Base-by-base conservation (phyloP, 1,140 invertebrate species). In the Euwallacea similis region DNA sequence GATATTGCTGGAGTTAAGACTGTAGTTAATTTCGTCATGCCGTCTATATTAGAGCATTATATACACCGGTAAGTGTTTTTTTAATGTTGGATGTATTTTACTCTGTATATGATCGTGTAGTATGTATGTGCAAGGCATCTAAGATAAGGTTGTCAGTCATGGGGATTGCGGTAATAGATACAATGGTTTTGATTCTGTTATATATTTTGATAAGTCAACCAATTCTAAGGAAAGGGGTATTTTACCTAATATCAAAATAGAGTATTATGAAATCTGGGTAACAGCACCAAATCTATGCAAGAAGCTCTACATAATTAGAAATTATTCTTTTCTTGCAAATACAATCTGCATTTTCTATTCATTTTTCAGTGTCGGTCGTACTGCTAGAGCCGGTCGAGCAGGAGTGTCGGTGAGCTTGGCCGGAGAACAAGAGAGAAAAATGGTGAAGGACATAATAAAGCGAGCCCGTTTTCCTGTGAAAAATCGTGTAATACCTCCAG, bases 1-100 rank as follows among this genome's bases (percentile, higher is more conserved):
- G 97, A 99, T 83, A 99, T 99, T 76, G 89, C 92, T 56, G 95
- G 94, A 7, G 96, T 99, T 0, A 93, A 96, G 84, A 98, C 96
- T 46, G 96, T 98, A 4, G 94, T 99, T 50, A 99, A 99, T 83
- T 98, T 97, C 81, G 90, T 94, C 0, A 91, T 99, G 91, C 97
- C 97, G 2, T 90, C 91, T 15, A 95, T 94, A 0, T 82, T 98
- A 8, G 93, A 98, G 79, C 95, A 98, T 83, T 99, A 99, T 78
- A 95, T 99, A 80, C 97, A 99, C 78, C 43, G 67, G 67, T 69
- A 69, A 50, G 42, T 41, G 15, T 21, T 54, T 44, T 43, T 9
- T 63, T 11, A 33, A 1, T 58, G 9, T 58, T 50, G 6, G 47
- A 50, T 6, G 6, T 50, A 13, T 50, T 50, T 50, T 11, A 50